Evolutionary conservation across 2,113 vertebrate species (phyloP).

Genomic region (Lates calcarifer): DNA sequence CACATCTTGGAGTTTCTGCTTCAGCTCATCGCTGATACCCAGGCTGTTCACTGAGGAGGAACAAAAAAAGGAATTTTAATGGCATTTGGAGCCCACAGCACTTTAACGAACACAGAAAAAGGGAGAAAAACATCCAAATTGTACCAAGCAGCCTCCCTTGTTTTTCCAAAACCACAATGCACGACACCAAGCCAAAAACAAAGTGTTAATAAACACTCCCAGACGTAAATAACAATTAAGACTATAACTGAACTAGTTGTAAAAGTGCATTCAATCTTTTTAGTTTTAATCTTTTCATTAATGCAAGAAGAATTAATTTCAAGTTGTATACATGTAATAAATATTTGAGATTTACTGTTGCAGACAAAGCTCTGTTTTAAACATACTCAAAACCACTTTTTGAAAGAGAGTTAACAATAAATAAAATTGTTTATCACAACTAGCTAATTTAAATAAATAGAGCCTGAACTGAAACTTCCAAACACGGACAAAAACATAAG

Average conservation of each 20-base stretch:
- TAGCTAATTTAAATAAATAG: too few species aligned
- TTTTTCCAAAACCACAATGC: constrained; percentile 37
- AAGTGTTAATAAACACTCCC: constrained; percentile 33
- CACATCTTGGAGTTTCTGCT: constrained; percentile 92
- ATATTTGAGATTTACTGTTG: not conserved
- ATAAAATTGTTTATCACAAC: too few species aligned
- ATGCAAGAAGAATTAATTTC: not conserved
- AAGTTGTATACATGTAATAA: not conserved
- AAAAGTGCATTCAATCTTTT: constrained; percentile 4
- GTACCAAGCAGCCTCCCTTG: not conserved
- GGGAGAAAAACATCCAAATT: constrained; percentile 17
- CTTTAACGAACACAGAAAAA: constrained; percentile 40
- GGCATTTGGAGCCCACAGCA: not conserved
- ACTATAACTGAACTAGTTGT: constrained; percentile 3
- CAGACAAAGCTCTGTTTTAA: not conserved
- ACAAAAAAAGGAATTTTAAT: constrained; percentile 24
- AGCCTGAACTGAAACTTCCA: too few species aligned
- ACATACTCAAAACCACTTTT: too few species aligned
- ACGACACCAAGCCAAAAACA: constrained; percentile 20
- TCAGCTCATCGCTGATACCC: constrained; percentile 92
- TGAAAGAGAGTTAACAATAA: not conserved
- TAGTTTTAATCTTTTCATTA: not conserved
- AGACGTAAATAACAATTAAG: constrained; percentile 3
- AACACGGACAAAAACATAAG: too few species aligned
- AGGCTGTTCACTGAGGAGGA: constrained; percentile 89